A percentile compares a stretch with the other conserved stretches of the same genome.
Conservation (phyloP, 2,797 vertebrate species). For the Myioborus melanocephalus region DNA sequence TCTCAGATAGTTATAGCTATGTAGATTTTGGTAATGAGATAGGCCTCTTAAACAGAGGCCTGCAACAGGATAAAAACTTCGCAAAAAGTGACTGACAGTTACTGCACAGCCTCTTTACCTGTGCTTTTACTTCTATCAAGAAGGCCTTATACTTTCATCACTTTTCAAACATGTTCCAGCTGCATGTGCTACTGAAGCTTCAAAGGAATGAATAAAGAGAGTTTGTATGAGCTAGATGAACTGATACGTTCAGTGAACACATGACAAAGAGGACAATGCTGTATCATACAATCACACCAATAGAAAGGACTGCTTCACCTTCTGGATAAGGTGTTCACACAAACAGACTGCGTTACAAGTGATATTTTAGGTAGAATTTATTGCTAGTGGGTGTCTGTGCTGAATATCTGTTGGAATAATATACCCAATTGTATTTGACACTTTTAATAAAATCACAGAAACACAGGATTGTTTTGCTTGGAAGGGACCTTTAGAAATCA, state of each 20-base stretch:
- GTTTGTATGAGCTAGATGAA: not conserved
- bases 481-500: not conserved
- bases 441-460: not conserved
- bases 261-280: not conserved
- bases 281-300: not conserved
- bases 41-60: slow-evolving; percentile 30
- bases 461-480: not conserved
- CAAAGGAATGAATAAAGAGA: slow-evolving; percentile 22
- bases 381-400: not conserved
- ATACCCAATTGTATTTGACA: not conserved
- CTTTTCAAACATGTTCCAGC: slow-evolving; percentile 15
- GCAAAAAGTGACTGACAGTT: slow-evolving; percentile 53
- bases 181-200: slow-evolving; percentile 18
- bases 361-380: not conserved
- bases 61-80: slow-evolving; percentile 40
- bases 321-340: not conserved
- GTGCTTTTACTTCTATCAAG: slow-evolving; percentile 55
- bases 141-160: slow-evolving; percentile 40
- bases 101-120: slow-evolving; percentile 46
- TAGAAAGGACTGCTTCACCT: not conserved
- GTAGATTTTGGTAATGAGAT: not conserved
- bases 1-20: not conserved
- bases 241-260: not conserved
- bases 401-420: not conserved
- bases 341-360: not conserved